Conservation (phyloP, 2,888 invertebrate genomes). For the Agrypnus murinus region DNA sequence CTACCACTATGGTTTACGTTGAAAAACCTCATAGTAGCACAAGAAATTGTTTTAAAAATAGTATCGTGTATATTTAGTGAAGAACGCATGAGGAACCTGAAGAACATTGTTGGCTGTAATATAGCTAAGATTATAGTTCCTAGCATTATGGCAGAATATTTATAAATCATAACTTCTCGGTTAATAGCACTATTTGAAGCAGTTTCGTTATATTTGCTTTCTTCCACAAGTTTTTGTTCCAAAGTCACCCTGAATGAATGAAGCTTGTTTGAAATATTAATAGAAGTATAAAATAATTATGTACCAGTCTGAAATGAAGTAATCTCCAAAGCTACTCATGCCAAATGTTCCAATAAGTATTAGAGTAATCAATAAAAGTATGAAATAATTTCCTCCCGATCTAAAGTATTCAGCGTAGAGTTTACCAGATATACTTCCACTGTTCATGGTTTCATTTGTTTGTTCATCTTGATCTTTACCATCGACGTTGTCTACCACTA, state of each 20-base stretch:
- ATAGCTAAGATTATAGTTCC: constrained; percentile 68
- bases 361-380: constrained; percentile 67
- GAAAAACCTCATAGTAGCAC: constrained; percentile 77
- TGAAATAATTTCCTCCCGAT: constrained; percentile 73
- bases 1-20: constrained; percentile 79
- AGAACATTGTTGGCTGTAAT: constrained; percentile 65
- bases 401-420: constrained; percentile 73
- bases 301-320: constrained; percentile 80
- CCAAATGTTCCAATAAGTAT: too few species aligned
- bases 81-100: constrained; percentile 65
- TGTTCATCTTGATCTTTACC: constrained; percentile 41
- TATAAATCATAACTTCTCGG: constrained; percentile 67
- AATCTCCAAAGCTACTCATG: constrained; percentile 70
- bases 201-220: constrained; percentile 57
- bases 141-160: constrained; percentile 71
- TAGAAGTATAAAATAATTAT: not conserved
- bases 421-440: constrained; percentile 61
- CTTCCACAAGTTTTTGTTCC: constrained; percentile 62
- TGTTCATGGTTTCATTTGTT: constrained; percentile 65
- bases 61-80: constrained; percentile 66
- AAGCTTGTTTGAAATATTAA: too few species aligned
- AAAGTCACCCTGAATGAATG: constrained; percentile 63
- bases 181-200: not conserved
- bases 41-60: constrained; percentile 64
- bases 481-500: too few species aligned